Evolutionary conservation across 2,797 vertebrate species (phyloP), one percentile per base, ranked within the genome.

Genomic region (Epinephelus malabaricus): DNA sequence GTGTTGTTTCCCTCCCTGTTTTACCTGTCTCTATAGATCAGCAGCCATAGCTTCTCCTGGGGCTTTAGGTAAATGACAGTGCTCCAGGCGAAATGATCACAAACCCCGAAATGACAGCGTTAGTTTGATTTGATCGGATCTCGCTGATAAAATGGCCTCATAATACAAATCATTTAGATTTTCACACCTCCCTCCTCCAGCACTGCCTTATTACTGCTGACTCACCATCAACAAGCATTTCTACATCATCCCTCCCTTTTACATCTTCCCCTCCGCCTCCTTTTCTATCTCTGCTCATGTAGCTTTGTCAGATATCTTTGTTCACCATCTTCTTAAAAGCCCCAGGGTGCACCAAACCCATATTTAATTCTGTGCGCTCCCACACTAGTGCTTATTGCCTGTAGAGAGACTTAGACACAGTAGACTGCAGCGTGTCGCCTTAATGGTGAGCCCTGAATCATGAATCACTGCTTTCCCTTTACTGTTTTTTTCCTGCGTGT

Each of bases 161-260:
- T 67, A 79, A 80, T 78, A 71, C 70, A 72, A 84, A 81, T 80
- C 23, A 69, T 76, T 67, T 34, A 34, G 34, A 34, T 34, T 34
- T 34, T 88, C 38, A 77, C 79, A 85, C 79, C 46, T 82, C 79
- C 76, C 69, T 79, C 85, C 74, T 78, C 78, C 62, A 40, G 79
- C 78, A 68, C 72, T 67, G 72, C 75, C 74, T 88, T 82, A 79
- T 85, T 87, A 83, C 83, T 88, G 88, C 88, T 92, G 90, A 92
- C 79, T 94, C 90, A 92, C 88, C 80, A 77, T 70, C 82, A 74
- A 58, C 76, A 69, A 82, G 80, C 73, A 38, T 72, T 80, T 73
- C 73, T 47, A n/a, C 78, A 73, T 87, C 87, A 88, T 84, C 75
- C 73, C 66, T 86, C 77, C 75, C 80, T 82, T 86, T 83, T 74